These are phyloP conservation scores for Uria aalge DNA, from an alignment of 2,113 vertebrate genomes.

Conservation along the genomic window DNA sequence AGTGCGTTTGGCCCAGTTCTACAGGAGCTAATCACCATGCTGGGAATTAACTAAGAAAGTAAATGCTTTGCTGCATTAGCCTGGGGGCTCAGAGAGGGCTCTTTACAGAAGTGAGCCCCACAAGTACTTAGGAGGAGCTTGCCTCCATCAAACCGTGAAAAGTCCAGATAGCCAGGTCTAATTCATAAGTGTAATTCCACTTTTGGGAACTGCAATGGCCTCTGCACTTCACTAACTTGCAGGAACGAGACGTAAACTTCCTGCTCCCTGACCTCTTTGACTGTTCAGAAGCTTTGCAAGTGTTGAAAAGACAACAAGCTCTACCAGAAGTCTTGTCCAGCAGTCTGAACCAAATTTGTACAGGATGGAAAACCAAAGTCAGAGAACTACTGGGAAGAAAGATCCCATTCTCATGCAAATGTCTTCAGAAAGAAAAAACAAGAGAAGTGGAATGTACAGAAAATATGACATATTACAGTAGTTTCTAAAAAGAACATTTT, in stretches of 20 bases:
- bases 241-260: neutral
- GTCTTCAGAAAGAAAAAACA: neutral
- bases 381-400: neutral
- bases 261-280: neutral
- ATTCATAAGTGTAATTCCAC: neutral
- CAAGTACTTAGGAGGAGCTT: neutral
- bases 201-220: neutral
- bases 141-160: neutral
- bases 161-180: neutral
- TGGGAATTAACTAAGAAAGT: neutral
- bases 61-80: neutral
- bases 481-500: constrained; percentile 1
- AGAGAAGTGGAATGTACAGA: neutral
- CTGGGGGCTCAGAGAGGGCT: neutral
- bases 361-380: neutral
- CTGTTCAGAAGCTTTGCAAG: neutral
- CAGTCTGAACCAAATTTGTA: neutral
- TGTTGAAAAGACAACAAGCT: neutral
- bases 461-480: neutral
- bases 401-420: neutral
- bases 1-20: neutral
- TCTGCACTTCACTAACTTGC: neutral
- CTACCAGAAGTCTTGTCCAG: neutral
- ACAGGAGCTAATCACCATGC: neutral
- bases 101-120: neutral